Conservation (phyloP, 2,797 vertebrate genomes). For the Heterohyrax brucei region DNA sequence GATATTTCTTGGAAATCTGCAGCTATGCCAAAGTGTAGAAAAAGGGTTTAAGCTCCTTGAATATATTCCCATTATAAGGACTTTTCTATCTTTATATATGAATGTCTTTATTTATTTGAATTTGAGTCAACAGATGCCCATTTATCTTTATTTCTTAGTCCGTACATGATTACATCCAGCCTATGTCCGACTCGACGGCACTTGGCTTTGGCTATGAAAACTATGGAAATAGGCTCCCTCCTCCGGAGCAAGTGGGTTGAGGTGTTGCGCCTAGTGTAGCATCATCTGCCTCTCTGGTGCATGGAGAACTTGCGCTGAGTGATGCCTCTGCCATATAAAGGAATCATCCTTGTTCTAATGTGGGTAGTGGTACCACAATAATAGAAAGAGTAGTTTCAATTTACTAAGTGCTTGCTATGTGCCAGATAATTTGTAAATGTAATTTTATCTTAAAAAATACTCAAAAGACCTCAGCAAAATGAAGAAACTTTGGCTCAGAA, state of each 20-base stretch:
- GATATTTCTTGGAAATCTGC: slow-evolving; percentile 42
- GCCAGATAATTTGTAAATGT: neutral
- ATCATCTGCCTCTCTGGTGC: neutral
- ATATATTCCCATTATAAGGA: neutral
- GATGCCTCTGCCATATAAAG: neutral
- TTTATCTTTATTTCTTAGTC: neutral
- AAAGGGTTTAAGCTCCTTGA: neutral
- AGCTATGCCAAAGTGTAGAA: neutral
- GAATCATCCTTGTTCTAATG: neutral
- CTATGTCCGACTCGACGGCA: no score
- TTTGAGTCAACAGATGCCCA: neutral
- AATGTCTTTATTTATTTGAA: neutral
- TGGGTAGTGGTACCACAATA: neutral
- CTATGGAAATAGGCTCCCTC: neutral
- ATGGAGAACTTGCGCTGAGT: neutral
- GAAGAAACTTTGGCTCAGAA: neutral
- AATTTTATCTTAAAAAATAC: neutral
- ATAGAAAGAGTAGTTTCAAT: neutral
- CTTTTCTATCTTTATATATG: neutral
- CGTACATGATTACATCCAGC: neutral
- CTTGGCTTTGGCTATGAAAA: neutral
- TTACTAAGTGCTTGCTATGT: neutral
- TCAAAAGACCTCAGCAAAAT: neutral
- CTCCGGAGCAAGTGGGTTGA: neutral
- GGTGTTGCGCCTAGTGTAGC: neutral